These are phyloP conservation scores for Cepphus grylle DNA, from an alignment of 2,113 vertebrate species.

Conservation along the genomic window DNA sequence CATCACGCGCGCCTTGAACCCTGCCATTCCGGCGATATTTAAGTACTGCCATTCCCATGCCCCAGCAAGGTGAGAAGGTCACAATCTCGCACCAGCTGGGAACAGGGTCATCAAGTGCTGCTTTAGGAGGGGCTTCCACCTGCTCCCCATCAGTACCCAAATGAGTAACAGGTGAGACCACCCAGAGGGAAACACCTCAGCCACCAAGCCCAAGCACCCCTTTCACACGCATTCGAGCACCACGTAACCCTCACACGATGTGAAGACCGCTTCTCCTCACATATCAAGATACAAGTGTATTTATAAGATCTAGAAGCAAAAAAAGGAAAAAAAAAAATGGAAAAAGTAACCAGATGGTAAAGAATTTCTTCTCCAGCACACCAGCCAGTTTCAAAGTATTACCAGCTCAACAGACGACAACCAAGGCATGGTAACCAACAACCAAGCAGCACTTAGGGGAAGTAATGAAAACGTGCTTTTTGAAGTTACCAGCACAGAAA, in stretches of 20 bases:
- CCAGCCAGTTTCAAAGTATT: background rate
- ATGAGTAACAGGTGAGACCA: background rate
- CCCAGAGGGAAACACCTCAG: background rate
- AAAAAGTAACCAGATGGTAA: background rate
- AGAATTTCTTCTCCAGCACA: background rate
- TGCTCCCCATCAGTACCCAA: background rate
- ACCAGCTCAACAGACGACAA: background rate
- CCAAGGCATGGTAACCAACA: background rate
- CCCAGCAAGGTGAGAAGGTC: background rate
- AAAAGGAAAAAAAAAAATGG: background rate
- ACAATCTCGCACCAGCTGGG: background rate
- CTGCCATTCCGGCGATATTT: background rate
- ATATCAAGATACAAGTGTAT: background rate
- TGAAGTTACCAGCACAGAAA: background rate
- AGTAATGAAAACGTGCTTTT: background rate
- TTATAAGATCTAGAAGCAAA: background rate
- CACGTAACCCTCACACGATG: background rate
- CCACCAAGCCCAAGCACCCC: background rate
- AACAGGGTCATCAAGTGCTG: background rate
- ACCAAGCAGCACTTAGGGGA: background rate
- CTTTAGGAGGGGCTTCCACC: background rate
- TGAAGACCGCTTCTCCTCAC: background rate
- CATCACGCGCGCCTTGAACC: accelerated
- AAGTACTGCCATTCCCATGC: too few species aligned
- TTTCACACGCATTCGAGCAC: background rate